Conservation (phyloP, 2,113 vertebrate genomes). For the Callospermophilus lateralis region DNA sequence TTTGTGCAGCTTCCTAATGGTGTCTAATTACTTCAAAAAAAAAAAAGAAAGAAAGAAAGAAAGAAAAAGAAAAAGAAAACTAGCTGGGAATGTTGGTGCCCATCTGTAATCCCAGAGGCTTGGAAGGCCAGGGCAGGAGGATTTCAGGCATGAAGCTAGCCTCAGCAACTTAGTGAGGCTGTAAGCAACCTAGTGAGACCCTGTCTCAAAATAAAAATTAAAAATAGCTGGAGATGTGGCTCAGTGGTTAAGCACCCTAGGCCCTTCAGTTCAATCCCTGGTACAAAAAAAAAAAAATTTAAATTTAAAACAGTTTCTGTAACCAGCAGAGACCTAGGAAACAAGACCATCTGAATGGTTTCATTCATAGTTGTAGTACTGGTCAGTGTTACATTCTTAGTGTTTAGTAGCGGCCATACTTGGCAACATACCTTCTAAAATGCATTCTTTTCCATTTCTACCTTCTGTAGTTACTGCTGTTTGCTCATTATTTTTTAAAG, state of each 20-base stretch:
- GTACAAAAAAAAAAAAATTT: not conserved
- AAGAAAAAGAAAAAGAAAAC: not conserved
- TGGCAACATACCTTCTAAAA: not conserved
- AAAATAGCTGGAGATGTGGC: not conserved
- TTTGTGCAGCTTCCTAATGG: not conserved
- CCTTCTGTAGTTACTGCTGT: not conserved
- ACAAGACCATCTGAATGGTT: not conserved
- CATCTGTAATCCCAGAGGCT: not conserved
- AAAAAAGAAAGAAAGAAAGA: no score
- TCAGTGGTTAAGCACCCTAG: no score
- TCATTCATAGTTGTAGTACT: not conserved
- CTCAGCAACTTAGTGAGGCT: not conserved
- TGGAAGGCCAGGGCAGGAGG: not conserved
- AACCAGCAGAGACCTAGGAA: not conserved
- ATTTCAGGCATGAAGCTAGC: not conserved
- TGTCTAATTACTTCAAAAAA: slow-evolving; percentile 7
- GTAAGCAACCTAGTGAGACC: not conserved
- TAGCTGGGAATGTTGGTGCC: not conserved
- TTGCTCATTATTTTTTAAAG: not conserved
- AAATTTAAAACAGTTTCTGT: not conserved
- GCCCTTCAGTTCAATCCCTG: no score
- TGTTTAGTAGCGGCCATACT: not conserved
- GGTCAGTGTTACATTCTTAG: not conserved
- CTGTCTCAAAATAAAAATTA: not conserved
- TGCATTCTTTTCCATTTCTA: slow-evolving; percentile 8